These are phyloP conservation scores for Solen grandis DNA, from an alignment of 1,140 invertebrate genomes.

Conservation along the genomic window DNA sequence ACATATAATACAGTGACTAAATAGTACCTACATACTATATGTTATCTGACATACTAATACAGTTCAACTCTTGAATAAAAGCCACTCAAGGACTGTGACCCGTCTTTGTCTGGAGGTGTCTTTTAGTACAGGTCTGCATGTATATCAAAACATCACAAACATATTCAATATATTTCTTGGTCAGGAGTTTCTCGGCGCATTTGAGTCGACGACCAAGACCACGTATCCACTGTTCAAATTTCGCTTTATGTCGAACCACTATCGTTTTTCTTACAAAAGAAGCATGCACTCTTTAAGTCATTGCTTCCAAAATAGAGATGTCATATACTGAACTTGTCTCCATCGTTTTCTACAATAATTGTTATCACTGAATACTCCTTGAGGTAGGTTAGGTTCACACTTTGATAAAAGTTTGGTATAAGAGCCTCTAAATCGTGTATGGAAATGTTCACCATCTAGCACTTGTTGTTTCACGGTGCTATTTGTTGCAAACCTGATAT, in stretches of 20 bases:
- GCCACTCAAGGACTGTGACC: no score
- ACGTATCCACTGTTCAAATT: slow-evolving; percentile 57
- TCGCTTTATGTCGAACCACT: slow-evolving; percentile 49
- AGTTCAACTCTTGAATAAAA: no score
- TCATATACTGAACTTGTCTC: slow-evolving; percentile 67
- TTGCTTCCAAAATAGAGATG: no score
- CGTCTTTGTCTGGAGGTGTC: no score
- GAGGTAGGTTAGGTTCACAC: slow-evolving; percentile 14
- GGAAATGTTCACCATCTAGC: slow-evolving; percentile 7
- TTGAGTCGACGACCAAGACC: slow-evolving; percentile 59
- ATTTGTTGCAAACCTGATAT: slow-evolving; percentile 60
- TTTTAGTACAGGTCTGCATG: no score
- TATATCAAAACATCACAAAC: no score
- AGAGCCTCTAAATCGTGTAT: slow-evolving; percentile 54
- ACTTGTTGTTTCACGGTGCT: slow-evolving; percentile 55
- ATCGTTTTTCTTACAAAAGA: slow-evolving; percentile 53
- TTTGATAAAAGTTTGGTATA: slow-evolving; percentile 57
- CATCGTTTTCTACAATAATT: slow-evolving; percentile 56
- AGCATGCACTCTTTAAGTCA: no score
- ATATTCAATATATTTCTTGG: no score
- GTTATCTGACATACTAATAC: no score
- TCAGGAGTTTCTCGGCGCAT: slow-evolving; percentile 58
- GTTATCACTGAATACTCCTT: no score
- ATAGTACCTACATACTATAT: no score
- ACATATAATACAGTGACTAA: no score